These are phyloP conservation scores for Thereva nobilitata DNA, from an alignment of 2,888 invertebrate species.

Conservation along the genomic window DNA sequence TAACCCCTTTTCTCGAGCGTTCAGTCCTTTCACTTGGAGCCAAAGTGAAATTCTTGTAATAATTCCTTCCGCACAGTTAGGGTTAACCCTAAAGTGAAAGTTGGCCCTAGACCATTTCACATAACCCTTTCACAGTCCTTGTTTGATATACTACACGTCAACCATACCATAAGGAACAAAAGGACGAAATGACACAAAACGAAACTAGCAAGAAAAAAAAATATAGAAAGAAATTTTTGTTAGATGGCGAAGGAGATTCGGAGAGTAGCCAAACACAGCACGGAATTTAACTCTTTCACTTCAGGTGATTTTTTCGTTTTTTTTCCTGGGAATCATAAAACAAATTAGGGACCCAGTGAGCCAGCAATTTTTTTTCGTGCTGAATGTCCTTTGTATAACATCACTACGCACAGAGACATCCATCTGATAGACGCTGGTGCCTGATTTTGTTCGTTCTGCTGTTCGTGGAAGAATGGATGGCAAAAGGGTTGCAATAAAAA, in stretches of 20 bases:
- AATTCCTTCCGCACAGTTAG: no score
- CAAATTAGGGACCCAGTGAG: conserved; percentile 36
- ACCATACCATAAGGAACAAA: background rate
- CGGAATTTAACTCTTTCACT: conserved; percentile 39
- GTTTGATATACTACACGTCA: background rate
- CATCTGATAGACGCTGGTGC: conserved; percentile 9
- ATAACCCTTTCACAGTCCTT: conserved; percentile 5
- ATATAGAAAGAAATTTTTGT: background rate
- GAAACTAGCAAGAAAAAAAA: background rate
- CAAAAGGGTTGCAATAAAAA: conserved; percentile 34
- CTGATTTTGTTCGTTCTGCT: conserved; percentile 9
- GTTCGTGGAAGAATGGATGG: background rate
- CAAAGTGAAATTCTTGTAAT: no score
- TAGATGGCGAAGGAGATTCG: background rate
- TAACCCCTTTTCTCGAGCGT: no score
- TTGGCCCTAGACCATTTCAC: conserved; percentile 19
- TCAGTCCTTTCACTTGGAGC: no score
- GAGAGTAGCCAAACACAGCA: background rate
- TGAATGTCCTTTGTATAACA: background rate
- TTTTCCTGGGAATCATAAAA: conserved; percentile 38
- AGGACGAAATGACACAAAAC: background rate
- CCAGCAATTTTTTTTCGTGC: background rate
- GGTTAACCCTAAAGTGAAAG: conserved; percentile 39
- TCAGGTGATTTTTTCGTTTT: conserved; percentile 38
- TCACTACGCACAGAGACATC: background rate